Evolutionary conservation across 2,888 invertebrate species (phyloP), one percentile per base, ranked within the genome.

Genomic region (Theodoxus fluviatilis): DNA sequence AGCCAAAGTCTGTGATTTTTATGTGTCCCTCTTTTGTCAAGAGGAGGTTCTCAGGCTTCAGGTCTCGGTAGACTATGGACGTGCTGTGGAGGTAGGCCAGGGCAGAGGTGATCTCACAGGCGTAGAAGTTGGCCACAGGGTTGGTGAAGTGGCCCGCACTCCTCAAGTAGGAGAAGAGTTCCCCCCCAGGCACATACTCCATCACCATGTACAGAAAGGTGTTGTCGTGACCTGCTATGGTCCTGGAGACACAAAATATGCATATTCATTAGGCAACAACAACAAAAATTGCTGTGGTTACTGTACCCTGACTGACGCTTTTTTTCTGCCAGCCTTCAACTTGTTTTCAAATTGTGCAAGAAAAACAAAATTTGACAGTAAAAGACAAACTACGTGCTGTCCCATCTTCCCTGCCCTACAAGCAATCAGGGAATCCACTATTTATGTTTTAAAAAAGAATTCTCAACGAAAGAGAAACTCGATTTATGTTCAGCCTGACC

Each of bases 1-100:
- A 98, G 15, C 98, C 98, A 85, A 98, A 98, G 87, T 98, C 98
- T 9, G 97, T 98, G 81, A 98, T 95, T 89, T 97, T 98, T 82
- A 98, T 88, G 87, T 98, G 98, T 0, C 98, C 98, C 80, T 96
- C 94, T 77, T 91, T 91, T 82, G 96, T 97, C 66, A 98, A 90
- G 28, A 98, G 90, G 69, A 98, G 89, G 87, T 98, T 98, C 87
- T 98, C 98, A 0, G 87, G 87, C 75, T 87, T 87, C 37, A 87
- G 77, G 77, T 87, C 87, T 71, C 87, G 76, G 78, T 87, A 87
- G 59, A 86, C 84, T 66, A 87, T 85, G 55, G 76, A 75, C 79
- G 93, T 91, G 47, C 93, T 91, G 88, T 98, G 98, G 55, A 98
- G 91, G 86, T 98, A 98, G 85, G 97, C 96, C 80, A 98, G 88